Base-by-base conservation (phyloP, 2,888 invertebrate genomes). In the Philopedon plagiatum region DNA sequence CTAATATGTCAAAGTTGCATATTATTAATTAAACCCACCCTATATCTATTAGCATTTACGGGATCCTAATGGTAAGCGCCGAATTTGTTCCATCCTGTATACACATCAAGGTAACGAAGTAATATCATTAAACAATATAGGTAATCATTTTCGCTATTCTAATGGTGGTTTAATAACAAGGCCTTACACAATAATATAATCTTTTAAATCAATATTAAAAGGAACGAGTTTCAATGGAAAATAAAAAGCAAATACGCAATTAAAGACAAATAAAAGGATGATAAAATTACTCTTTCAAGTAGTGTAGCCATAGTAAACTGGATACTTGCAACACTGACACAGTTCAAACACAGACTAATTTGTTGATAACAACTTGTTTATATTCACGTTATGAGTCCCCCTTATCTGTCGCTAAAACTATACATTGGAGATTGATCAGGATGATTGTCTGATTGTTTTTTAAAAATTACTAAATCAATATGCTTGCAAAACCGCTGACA, bases 211-310 rank as follows among this genome's bases (percentile, higher is more conserved):
- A 9, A 29, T 1, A 29, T 54, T 54, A 15, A 39, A 44, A 46
- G 11, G 21, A 29, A 34, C 18, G 11, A 13, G 0, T 44, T 39
- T 41, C 13, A 18, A 19, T 26, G 8, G 21, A 49, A 49, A 11
- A 32, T 46, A 34, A 34, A 44, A 37, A 9, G 19, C 18, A 44
- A 29, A 18, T 32, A 54, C 23, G 26, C 34, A 63, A 49, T 18
- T 34, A 64, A 49, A 49, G 5, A 49, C n/a, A 32, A n/a, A 37
- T 29, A 62, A 46, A 44, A 62, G 32, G 5, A 21, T 64, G 49
- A 57, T 66, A 26, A 74, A n/a, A 76, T 71, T 78, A 80, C 80
- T 76, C 78, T 77, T 54, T 80, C 78, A 26, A 80, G 65, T 58
- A 80, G 68, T 56, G 73, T 73, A 57, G 71, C 71, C 80, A 80